Base-by-base conservation (phyloP, 2,797 vertebrate genomes). In the Oreonectes daqikongensis region DNA sequence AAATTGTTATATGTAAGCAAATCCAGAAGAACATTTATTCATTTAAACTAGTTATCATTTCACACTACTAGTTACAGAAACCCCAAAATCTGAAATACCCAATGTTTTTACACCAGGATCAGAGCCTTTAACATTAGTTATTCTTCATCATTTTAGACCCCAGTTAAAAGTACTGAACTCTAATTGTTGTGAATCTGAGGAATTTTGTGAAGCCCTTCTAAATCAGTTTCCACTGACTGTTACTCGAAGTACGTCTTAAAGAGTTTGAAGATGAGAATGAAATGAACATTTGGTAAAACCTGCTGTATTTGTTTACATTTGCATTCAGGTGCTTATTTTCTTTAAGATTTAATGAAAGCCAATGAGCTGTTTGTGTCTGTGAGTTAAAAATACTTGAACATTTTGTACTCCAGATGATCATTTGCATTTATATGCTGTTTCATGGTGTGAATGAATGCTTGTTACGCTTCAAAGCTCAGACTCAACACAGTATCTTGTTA, bases 301-400 rank as follows among this genome's bases (percentile, higher is more conserved):
- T 63, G 44, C 48, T 12, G 14, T 72, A 30, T 55, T 22, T 59
- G 77, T 70, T 79, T 72, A 81, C 77, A 78, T 60, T 14, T 61
- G 52, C 69, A 65, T 42, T 67, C 40, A 32, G 64, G 59, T 81
- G 70, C 70, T 77, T 64, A 26, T 50, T 55, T 74, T 48, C 57
- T 64, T 30, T 3, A 48, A 30, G 28, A 26, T 63, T 69, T 30
- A 15, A 70, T 48, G 46, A 12, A 20, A 82, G 67, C 86, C 77
- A 65, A 82, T 70, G 79, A 82, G 63, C 79, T 70, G 69, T 44
- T 18, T 55, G 11, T 79, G 32, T 59, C 44, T 72, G 70, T 48
- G 71, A 77, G 81, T 42, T 82, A 85, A 66, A 86, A 86, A 84
- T 89, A 90, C 88, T 90, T 92, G 89, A 92, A 90, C 83, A 44